These are phyloP conservation scores for Enteromius fasciolatus DNA, from an alignment of 2,797 vertebrate genomes.

Conservation along the genomic window DNA sequence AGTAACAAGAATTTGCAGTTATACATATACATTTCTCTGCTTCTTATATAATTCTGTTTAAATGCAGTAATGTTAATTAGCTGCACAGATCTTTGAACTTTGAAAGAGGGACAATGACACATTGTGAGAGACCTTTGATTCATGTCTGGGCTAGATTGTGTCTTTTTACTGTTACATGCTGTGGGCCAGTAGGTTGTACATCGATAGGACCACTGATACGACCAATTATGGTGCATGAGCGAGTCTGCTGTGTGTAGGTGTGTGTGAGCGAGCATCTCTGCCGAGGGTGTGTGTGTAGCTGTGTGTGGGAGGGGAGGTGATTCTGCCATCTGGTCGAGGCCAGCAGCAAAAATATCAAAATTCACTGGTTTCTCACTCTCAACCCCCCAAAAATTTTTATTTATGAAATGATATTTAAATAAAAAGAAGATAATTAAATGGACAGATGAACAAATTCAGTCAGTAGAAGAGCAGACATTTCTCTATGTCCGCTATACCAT, in stretches of 20 bases:
- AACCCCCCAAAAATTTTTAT: constrained; percentile 16
- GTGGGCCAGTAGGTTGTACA: constrained; percentile 29
- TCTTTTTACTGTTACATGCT: constrained; percentile 25
- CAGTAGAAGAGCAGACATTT: not conserved
- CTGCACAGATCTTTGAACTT: constrained; percentile 12
- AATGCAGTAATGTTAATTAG: not conserved
- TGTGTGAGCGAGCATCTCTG: constrained; percentile 27
- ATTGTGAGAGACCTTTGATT: constrained; percentile 18
- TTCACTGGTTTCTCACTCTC: not conserved
- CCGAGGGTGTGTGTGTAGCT: constrained; percentile 28
- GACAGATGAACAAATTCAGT: not conserved
- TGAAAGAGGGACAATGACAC: not conserved
- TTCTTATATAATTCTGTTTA: not conserved
- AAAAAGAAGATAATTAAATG: not conserved
- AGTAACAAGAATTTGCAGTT: not conserved
- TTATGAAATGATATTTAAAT: not conserved
- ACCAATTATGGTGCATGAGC: constrained; percentile 37
- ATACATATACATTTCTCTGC: not conserved
- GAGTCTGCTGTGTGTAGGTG: constrained; percentile 37
- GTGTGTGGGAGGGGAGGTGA: constrained; percentile 42
- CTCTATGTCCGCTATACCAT: not conserved
- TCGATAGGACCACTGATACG: constrained; percentile 26
- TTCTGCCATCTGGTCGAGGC: constrained; percentile 44
- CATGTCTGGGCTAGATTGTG: not conserved
- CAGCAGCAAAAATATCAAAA: constrained; percentile 45